phyloP scores from a whole-genome alignment of 2,113 vertebrate genomes.

The Hippocampus mohnikei region DNA sequence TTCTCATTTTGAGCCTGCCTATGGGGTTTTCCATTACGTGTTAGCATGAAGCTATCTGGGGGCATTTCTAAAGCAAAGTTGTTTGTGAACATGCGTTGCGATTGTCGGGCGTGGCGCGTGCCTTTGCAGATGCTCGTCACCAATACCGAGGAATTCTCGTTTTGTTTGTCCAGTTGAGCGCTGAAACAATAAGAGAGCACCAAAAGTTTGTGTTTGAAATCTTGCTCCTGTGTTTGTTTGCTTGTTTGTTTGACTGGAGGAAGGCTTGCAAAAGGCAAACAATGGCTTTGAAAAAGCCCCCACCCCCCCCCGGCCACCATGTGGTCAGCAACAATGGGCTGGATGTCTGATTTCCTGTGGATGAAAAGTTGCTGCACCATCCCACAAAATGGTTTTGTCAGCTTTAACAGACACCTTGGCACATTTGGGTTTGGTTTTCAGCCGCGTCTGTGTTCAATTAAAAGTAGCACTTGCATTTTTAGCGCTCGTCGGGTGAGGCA shows the following conservation, averaged over 20 bases:
- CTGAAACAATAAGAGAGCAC: neutral
- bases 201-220: neutral
- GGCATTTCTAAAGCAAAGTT: no score
- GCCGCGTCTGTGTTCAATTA: neutral
- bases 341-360: conserved; percentile 4
- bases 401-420: neutral
- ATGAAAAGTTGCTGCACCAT: neutral
- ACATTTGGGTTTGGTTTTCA: neutral
- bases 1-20: no score
- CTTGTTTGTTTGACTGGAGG: neutral
- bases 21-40: no score
- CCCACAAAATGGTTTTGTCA: neutral
- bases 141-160: no score
- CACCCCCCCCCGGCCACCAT: neutral
- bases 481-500: neutral
- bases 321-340: conserved; percentile 1
- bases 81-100: no score
- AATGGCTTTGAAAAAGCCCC: neutral
- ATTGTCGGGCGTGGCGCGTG: no score
- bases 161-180: neutral
- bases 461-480: neutral
- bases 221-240: neutral
- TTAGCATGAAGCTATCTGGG: no score
- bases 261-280: neutral
- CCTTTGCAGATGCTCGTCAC: no score